Conservation (phyloP, 2,797 vertebrate species). For the Muscicapa striata region DNA sequence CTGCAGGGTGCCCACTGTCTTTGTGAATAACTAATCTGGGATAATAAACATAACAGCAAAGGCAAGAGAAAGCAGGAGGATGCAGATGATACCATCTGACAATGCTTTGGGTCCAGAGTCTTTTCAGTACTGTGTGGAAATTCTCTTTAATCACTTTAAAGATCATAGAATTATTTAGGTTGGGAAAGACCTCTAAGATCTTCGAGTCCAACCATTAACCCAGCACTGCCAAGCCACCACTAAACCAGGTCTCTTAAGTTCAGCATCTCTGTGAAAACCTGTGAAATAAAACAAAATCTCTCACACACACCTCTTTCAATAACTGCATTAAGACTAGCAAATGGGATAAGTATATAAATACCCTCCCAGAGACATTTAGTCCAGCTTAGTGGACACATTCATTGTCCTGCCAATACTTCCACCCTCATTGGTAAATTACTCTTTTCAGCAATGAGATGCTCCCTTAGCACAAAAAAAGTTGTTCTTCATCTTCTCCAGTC, state of each 20-base stretch:
- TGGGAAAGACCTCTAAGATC: not conserved
- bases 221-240: not conserved
- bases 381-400: not conserved
- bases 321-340: not conserved
- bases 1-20: not conserved
- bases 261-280: not conserved
- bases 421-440: not conserved
- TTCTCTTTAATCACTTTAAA: not conserved
- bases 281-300: not conserved
- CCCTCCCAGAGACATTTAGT: not conserved
- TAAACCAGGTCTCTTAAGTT: not conserved
- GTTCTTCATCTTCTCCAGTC: not conserved
- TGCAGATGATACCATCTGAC: not conserved
- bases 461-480: not conserved
- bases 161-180: not conserved
- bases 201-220: not conserved
- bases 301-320: not conserved
- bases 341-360: not conserved
- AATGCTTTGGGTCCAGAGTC: not conserved
- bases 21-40: not conserved
- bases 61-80: not conserved
- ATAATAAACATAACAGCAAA: not conserved
- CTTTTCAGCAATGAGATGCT: not conserved
- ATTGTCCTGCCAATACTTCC: not conserved
- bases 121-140: not conserved